Evolutionary conservation across 2,888 invertebrate genomes (phyloP).

Genomic region (Notocelia uddmanniana): DNA sequence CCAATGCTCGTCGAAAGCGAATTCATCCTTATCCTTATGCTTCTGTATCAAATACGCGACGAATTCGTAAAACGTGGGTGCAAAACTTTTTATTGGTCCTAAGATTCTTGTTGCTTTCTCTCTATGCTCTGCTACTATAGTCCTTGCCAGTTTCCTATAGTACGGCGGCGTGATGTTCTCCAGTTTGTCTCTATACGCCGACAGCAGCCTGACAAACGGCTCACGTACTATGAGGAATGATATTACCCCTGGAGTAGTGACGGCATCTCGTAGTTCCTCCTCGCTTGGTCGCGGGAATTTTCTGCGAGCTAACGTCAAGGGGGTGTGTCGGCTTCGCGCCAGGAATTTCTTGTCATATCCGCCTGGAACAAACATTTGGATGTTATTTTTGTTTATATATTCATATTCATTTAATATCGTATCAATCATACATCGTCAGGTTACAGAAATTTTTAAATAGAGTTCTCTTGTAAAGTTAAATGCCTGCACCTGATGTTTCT

Average conservation of each 20-base stretch:
- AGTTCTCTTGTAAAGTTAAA: no score
- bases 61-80: constrained; percentile 90
- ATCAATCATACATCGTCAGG: no score
- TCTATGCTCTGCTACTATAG: constrained; percentile 88
- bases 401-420: neutral
- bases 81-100: constrained; percentile 73
- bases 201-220: constrained; percentile 90
- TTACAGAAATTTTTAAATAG: no score
- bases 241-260: constrained; percentile 85
- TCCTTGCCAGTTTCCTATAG: constrained; percentile 88
- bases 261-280: constrained; percentile 86
- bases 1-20: constrained; percentile 87
- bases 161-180: constrained; percentile 89
- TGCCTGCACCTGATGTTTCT: no score
- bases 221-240: constrained; percentile 90
- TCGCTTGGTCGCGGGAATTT: constrained; percentile 89
- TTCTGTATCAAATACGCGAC: constrained; percentile 88
- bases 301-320: constrained; percentile 88
- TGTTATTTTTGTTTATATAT: neutral
- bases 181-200: constrained; percentile 91
- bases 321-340: constrained; percentile 86
- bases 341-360: constrained; percentile 87
- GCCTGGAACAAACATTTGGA: constrained; percentile 66
- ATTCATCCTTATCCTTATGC: constrained; percentile 77
- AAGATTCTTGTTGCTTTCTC: constrained; percentile 66